Conservation (phyloP, 2,113 vertebrate genomes). For the Thermophis baileyi region DNA sequence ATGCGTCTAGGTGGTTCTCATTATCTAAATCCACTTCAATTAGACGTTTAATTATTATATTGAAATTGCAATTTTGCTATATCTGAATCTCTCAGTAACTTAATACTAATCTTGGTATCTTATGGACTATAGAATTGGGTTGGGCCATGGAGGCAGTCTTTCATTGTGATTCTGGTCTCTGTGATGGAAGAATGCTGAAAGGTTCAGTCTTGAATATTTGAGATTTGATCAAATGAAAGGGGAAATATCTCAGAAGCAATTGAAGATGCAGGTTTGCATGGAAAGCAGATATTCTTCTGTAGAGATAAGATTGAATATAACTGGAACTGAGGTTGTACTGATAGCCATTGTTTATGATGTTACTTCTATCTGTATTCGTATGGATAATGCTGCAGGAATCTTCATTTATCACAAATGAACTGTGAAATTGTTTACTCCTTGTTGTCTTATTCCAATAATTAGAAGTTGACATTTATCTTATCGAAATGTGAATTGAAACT, state of each 20-base stretch:
- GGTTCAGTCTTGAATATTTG: not conserved
- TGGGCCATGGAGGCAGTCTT: not conserved
- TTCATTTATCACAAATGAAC: not conserved
- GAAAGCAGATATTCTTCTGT: not conserved
- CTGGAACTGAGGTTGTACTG: not conserved
- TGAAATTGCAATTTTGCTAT: not conserved
- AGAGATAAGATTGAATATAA: not conserved
- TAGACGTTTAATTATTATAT: not conserved
- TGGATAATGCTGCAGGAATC: not conserved
- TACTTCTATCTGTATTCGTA: not conserved
- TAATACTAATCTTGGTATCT: not conserved
- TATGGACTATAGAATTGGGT: not conserved
- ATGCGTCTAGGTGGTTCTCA: not conserved
- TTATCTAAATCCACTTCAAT: not conserved
- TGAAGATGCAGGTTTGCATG: not conserved
- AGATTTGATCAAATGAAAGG: not conserved
- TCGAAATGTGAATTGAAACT: not conserved
- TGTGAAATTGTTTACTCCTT: not conserved
- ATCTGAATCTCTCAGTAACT: not conserved
- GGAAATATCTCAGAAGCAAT: not conserved
- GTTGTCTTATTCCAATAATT: not conserved
- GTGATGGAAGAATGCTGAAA: not conserved
- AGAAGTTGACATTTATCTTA: not conserved
- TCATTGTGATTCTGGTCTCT: not conserved
- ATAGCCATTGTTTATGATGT: not conserved